Percentiles rank a stretch among this genome's conserved stretches.
Conservation (phyloP, 2,888 invertebrate genomes). For the Exocentrus adspersus region DNA sequence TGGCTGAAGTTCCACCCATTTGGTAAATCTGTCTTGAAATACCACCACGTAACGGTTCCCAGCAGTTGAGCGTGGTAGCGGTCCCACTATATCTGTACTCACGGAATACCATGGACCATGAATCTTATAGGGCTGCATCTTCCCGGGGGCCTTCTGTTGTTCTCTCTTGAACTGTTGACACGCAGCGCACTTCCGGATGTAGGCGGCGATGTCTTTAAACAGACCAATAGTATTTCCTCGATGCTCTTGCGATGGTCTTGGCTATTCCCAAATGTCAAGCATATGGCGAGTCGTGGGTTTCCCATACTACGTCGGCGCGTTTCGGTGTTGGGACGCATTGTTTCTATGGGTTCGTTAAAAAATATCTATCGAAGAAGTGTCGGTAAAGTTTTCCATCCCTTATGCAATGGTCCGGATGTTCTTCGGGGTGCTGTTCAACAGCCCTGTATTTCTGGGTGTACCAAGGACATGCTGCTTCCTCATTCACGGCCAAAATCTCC, state of each 20-base stretch:
- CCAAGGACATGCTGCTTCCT: too few species aligned
- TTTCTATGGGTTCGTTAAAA: too few species aligned
- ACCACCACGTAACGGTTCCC: slow-evolving; percentile 34
- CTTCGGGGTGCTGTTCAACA: too few species aligned
- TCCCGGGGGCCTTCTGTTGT: slow-evolving; percentile 24
- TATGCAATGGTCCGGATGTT: too few species aligned
- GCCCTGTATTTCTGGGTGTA: too few species aligned
- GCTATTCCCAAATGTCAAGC: slow-evolving; percentile 32
- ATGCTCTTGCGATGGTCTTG: too few species aligned
- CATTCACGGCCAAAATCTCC: too few species aligned
- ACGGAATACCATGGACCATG: slow-evolving; percentile 5
- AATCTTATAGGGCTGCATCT: not conserved
- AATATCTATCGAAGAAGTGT: not conserved
- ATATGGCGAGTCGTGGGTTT: slow-evolving; percentile 13
- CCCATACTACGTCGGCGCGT: slow-evolving; percentile 1
- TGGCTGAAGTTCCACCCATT: slow-evolving; percentile 38
- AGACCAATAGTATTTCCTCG: slow-evolving; percentile 12
- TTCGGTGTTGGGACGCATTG: not conserved
- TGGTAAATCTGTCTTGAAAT: slow-evolving; percentile 40
- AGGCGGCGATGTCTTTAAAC: slow-evolving; percentile 10
- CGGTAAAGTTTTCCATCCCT: not conserved
- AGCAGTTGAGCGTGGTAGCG: slow-evolving; percentile 12
- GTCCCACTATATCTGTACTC: slow-evolving; percentile 21
- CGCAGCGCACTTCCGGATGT: not conserved
- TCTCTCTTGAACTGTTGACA: slow-evolving; percentile 10